A percentile compares a stretch with the other conserved stretches of the same genome.
Evolutionary conservation across 1,140 invertebrate genomes (phyloP).

Genomic region (Hyposmocoma kahamanoa): DNA sequence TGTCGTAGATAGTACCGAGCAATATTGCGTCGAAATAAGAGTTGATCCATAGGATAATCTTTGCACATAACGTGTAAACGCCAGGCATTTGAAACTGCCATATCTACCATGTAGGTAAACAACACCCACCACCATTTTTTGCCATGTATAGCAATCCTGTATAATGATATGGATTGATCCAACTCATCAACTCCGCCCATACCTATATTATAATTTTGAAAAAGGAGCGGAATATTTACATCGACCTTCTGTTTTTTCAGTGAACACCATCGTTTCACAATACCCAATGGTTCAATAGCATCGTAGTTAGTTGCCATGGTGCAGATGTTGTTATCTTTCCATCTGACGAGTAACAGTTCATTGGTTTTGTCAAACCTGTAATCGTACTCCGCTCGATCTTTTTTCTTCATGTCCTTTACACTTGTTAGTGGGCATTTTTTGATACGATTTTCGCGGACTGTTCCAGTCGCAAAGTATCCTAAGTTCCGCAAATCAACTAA

Average conservation of each 20-base stretch:
- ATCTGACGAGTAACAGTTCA: slow-evolving; percentile 23
- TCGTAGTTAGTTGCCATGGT: slow-evolving; percentile 31
- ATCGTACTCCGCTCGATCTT: too few relatives aligned
- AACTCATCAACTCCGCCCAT: slow-evolving; percentile 44
- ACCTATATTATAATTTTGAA: slow-evolving; percentile 38
- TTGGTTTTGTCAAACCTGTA: slow-evolving; percentile 21
- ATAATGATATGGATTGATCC: slow-evolving; percentile 22
- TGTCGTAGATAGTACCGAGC: slow-evolving; percentile 23
- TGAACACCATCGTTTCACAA: slow-evolving; percentile 32
- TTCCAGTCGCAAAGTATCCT: slow-evolving; percentile 35
- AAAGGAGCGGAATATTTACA: slow-evolving; percentile 31
- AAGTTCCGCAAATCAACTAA: slow-evolving; percentile 26
- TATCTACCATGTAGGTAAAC: slow-evolving; percentile 37
- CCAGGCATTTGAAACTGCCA: slow-evolving; percentile 35
- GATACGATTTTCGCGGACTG: slow-evolving; percentile 26
- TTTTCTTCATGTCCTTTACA: too few relatives aligned
- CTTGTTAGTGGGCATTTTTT: slow-evolving; percentile 33
- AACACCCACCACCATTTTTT: slow-evolving; percentile 37
- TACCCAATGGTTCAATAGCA: slow-evolving; percentile 25
- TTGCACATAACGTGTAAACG: slow-evolving; percentile 31
- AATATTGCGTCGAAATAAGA: slow-evolving; percentile 23
- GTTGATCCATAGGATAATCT: slow-evolving; percentile 27
- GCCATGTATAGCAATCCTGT: slow-evolving; percentile 18
- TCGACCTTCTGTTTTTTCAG: slow-evolving; percentile 32
- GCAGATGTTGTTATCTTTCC: slow-evolving; percentile 34